These are phyloP conservation scores for Apamea epomidion DNA, from an alignment of 2,888 invertebrate genomes.

Conservation along the genomic window DNA sequence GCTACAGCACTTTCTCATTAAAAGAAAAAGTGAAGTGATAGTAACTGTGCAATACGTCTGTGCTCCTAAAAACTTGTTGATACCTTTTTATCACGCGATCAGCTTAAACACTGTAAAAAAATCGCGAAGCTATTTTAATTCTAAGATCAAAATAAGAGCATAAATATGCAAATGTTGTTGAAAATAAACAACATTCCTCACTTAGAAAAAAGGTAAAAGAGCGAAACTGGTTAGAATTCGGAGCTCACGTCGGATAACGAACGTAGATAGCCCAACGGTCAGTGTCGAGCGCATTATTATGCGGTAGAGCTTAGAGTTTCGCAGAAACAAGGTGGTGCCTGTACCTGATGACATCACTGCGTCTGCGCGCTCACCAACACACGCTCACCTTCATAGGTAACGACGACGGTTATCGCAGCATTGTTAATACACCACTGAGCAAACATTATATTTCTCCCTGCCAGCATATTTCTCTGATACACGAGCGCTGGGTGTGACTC, in stretches of 20 bases:
- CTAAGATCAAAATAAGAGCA: constrained; percentile 40
- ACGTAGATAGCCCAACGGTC: constrained; percentile 76
- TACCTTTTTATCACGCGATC: constrained; percentile 3
- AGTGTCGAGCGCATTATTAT: constrained; percentile 84
- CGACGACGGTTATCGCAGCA: constrained; percentile 65
- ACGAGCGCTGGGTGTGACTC: constrained; percentile 69
- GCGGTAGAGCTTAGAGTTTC: constrained; percentile 82
- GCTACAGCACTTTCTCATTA: not conserved
- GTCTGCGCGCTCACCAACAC: constrained; percentile 72
- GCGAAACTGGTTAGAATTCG: constrained; percentile 82
- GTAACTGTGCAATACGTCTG: constrained; percentile 5
- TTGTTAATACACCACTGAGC: constrained; percentile 57
- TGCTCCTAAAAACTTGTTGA: constrained; percentile 3
- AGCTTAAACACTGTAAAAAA: constrained; percentile 7
- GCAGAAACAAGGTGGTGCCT: constrained; percentile 83
- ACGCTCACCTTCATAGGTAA: constrained; percentile 81
- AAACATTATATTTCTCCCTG: constrained; percentile 51
- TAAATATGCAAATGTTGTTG: constrained; percentile 58
- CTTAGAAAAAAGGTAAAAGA: constrained; percentile 76
- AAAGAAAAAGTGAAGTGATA: constrained; percentile 10
- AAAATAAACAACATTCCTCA: constrained; percentile 66
- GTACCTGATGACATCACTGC: constrained; percentile 86
- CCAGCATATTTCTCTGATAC: constrained; percentile 57
- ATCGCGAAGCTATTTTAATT: constrained; percentile 12
- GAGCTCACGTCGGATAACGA: constrained; percentile 78